Evolutionary conservation across 2,797 vertebrate genomes (phyloP).

Genomic region (Melanotaenia trifasciata): DNA sequence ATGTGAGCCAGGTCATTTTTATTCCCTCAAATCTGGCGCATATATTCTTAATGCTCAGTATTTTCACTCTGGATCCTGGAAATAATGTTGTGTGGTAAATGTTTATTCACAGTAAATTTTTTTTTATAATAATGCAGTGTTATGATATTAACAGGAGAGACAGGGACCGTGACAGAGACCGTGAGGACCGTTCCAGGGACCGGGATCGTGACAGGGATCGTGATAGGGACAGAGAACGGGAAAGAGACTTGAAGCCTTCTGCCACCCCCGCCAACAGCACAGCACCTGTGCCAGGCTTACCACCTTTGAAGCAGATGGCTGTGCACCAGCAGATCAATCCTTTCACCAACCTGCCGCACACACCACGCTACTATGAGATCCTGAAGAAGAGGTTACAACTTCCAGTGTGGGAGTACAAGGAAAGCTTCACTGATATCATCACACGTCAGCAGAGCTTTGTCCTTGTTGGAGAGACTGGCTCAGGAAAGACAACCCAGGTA

Average conservation of each 20-base stretch:
- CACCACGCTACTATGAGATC: conserved; percentile 96
- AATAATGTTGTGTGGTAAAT: no score
- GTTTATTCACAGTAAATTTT: no score
- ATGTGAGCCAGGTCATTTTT: no score
- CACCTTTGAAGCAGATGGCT: conserved; percentile 86
- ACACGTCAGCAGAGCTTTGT: conserved; percentile 95
- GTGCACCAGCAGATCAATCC: conserved; percentile 96
- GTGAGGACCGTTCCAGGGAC: conserved; percentile 91
- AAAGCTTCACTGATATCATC: conserved; percentile 95
- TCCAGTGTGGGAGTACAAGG: conserved; percentile 99
- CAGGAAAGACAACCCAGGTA: conserved; percentile 99
- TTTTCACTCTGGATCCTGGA: no score
- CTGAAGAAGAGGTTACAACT: conserved; percentile 95
- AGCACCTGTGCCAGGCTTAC: conserved; percentile 64
- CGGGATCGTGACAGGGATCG: conserved; percentile 87
- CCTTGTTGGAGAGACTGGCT: conserved; percentile 97
- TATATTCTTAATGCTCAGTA: no score
- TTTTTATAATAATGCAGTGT: no score
- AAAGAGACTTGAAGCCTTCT: conserved; percentile 88
- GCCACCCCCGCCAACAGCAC: conserved; percentile 58
- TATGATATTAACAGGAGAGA: conserved; percentile 79
- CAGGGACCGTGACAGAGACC: conserved; percentile 86
- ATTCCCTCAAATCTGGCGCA: no score
- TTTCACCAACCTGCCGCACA: conserved; percentile 97
- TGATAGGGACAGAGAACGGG: conserved; percentile 88